Conservation (phyloP, 1,140 invertebrate genomes). For the Atta cephalotes region DNA sequence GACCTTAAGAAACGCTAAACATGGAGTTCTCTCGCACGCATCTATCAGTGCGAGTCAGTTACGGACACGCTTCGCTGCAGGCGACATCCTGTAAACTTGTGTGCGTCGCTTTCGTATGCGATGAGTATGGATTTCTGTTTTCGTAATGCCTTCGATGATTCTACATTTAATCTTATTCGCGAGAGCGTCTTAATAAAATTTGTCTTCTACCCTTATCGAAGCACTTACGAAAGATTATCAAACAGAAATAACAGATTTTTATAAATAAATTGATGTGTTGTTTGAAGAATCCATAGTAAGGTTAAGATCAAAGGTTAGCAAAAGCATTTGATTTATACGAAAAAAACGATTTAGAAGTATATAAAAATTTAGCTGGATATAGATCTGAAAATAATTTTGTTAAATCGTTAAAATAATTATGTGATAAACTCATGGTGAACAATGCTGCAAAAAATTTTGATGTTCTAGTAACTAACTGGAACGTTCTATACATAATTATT, state of each 20-base stretch:
- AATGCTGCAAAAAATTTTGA: no score
- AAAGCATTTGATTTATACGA: neutral
- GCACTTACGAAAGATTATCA: neutral
- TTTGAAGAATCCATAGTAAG: neutral
- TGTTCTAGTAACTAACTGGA: no score
- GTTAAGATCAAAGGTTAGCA: neutral
- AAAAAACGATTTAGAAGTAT: no score
- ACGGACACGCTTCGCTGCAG: conserved; percentile 59
- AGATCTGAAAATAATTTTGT: no score
- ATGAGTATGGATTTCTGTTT: conserved; percentile 31
- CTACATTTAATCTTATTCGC: neutral
- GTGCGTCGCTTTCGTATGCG: conserved; percentile 29
- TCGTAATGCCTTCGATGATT: neutral
- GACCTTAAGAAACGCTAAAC: conserved; percentile 60
- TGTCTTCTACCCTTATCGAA: neutral
- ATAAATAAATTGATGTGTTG: neutral
- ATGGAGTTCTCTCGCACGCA: conserved; percentile 52
- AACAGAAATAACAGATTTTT: neutral
- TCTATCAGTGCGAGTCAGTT: conserved; percentile 66
- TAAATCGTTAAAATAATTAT: no score
- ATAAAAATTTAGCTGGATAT: no score
- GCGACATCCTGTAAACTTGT: conserved; percentile 54
- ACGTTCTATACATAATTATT: no score
- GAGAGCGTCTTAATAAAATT: conserved; percentile 1
- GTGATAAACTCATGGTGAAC: no score